Base-by-base conservation (phyloP, 1,140 invertebrate species). In the Eupristina koningsbergeri region DNA sequence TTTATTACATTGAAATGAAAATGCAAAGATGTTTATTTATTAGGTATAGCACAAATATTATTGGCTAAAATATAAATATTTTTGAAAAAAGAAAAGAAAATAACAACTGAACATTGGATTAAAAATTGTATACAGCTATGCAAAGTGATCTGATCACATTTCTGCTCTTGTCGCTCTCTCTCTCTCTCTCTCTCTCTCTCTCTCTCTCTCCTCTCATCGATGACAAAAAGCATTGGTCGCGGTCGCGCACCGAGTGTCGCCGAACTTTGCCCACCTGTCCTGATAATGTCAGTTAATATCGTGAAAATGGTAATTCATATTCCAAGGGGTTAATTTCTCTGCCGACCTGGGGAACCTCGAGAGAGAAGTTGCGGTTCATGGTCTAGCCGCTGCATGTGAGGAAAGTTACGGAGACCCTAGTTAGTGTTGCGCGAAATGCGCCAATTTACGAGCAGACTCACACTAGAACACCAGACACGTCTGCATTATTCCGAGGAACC, bases 241-340 rank as follows among this genome's bases (percentile, higher is more conserved):
- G 63, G 31, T 61, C 31, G 22, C 5, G 26, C 61, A 39, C 67
- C 26, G 85, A 85, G 86, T 85, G 89, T 86, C 85, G 71, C 87
- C 80, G 83, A 91, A 91, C 85, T 90, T 91, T 83, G 87, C 87
- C 86, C 88, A 87, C 86, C 88, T 88, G 89, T 91, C 88, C 87
- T 88, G 90, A 91, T 91, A 91, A 91, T 91, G 89, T 90, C 88
- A 88, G 88, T 90, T 90, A 91, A 92, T 91, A 90, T 91, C 89
- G 89, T 89, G 89, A 91, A 90, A 91, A 92, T 91, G 89, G 88
- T 89, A 92, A 92, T 92, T 92, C 92, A 91, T 91, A 92, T 89
- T 91, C 90, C 90, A n/a, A n/a, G 74, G 29, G 41, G 86, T 77
- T 63, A 79, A 69, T 85, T 82, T 74, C 39, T 34, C 50, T 69